phyloP scores from a whole-genome alignment of 2,797 vertebrate genomes.

The Phyllotis vaccarum region DNA sequence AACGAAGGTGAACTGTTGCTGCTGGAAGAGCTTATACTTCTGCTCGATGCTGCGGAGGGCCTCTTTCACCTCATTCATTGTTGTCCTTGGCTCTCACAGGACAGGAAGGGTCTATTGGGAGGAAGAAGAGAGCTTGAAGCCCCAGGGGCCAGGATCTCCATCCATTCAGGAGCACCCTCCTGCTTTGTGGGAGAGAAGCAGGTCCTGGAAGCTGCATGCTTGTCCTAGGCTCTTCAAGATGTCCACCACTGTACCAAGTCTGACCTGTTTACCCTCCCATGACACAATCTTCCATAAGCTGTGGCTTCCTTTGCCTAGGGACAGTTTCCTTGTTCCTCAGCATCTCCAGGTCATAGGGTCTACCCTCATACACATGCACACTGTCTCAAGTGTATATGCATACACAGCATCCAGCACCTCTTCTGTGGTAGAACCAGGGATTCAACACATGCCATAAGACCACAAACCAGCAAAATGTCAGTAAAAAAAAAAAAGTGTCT shows the following conservation, averaged over 20 bases:
- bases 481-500: background rate
- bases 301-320: background rate
- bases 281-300: background rate
- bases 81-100: background rate
- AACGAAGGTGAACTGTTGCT: slow-evolving; percentile 91
- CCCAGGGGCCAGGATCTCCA: background rate
- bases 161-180: background rate
- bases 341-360: background rate
- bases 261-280: background rate
- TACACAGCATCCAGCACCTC: background rate
- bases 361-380: background rate
- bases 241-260: background rate
- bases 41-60: slow-evolving; percentile 84
- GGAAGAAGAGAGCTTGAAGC: background rate
- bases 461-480: background rate
- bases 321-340: background rate
- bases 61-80: slow-evolving; percentile 88
- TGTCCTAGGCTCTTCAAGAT: background rate
- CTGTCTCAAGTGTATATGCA: too few relatives aligned
- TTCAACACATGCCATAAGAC: background rate
- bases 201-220: background rate
- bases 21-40: slow-evolving; percentile 88
- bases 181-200: background rate
- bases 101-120: background rate
- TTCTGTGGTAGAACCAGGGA: background rate